Evolutionary conservation across 2,113 vertebrate species (phyloP), one percentile per base, ranked within the genome.

Genomic region (Pterocles burchelli): DNA sequence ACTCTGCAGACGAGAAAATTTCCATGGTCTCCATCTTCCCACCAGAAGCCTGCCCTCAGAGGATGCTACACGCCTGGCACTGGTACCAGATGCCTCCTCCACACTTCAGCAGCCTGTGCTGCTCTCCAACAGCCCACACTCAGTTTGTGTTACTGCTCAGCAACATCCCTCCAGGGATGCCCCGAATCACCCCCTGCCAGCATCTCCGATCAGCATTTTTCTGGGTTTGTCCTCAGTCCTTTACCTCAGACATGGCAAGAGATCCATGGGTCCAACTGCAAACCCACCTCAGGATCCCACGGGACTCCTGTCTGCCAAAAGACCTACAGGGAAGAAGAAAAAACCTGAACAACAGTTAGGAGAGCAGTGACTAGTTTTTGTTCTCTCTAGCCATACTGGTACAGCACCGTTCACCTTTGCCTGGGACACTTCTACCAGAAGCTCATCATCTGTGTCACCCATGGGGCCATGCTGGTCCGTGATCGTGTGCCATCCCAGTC

Each of bases 1-100:
- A 89, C 80, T 84, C 80, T 72, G 91, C 89, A 95, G 84, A 94
- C 16, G 89, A 72, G 77, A 95, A 94, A 54, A 78, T 87, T 61
- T 89, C 93, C 91, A 28, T 5, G 73, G 52, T 24, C 18, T 92
- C 73, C 77, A n/a, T 54, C 52, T 89, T 72, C 70, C 65, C 74
- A 67, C 51, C 43, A 67, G 48, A 66, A 55, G 55, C 31, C 49
- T 90, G 57, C 52, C 48, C 68, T 78, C 73, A 25, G 70, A 24
- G 21, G 33, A 45, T 78, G 77, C 66, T 49, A 33, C 75, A 49
- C 1, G 24, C 46, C 67, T 71, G 67, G 90, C 33, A 4, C 12
- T 6, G 55, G 21, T 29, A 49, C 1, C 8, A 71, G 80, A 59
- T 45, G 72, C 34, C 22, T 70, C 4, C 33, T 45, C 41, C 7